Evolutionary conservation across 2,113 vertebrate genomes (phyloP).

Genomic region (Tympanuchus pallidicinctus): DNA sequence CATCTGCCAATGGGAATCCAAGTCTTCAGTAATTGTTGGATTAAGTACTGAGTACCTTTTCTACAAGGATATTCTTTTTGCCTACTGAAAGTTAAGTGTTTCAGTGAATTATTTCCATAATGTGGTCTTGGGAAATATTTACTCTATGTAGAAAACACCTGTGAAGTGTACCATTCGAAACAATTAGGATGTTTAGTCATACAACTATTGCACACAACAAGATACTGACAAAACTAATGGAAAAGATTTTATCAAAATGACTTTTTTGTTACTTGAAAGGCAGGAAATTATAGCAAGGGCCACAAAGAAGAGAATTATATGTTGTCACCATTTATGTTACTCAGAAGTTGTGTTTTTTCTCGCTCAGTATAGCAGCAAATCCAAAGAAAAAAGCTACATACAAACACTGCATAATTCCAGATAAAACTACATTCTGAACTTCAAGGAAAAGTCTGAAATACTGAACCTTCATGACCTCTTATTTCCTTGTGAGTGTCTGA

Average conservation of each 20-base stretch:
- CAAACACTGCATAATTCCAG: slow-evolving; percentile 51
- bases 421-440: slow-evolving; percentile 24
- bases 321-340: slow-evolving; percentile 78
- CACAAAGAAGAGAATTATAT: slow-evolving; percentile 71
- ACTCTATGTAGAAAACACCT: slow-evolving; percentile 4
- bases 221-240: slow-evolving; percentile 75
- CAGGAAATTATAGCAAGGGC: slow-evolving; percentile 73
- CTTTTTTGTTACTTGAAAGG: slow-evolving; percentile 64
- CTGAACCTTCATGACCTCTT: slow-evolving; percentile 62
- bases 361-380: slow-evolving; percentile 56
- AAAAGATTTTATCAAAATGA: slow-evolving; percentile 73
- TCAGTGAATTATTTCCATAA: not conserved
- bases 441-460: slow-evolving; percentile 49
- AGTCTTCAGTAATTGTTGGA: not conserved
- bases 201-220: slow-evolving; percentile 31
- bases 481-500: slow-evolving; percentile 11
- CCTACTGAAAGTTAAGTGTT: not conserved
- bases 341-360: slow-evolving; percentile 55
- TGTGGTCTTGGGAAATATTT: slow-evolving; percentile 19
- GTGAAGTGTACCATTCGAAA: slow-evolving; percentile 46
- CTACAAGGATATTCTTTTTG: not conserved
- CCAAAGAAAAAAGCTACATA: slow-evolving; percentile 37
- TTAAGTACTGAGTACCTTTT: slow-evolving; percentile 1
- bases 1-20: not conserved
- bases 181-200: slow-evolving; percentile 46